These are phyloP conservation scores for Amphibalanus amphitrite DNA, from an alignment of 1,140 invertebrate genomes.

Conservation along the genomic window DNA sequence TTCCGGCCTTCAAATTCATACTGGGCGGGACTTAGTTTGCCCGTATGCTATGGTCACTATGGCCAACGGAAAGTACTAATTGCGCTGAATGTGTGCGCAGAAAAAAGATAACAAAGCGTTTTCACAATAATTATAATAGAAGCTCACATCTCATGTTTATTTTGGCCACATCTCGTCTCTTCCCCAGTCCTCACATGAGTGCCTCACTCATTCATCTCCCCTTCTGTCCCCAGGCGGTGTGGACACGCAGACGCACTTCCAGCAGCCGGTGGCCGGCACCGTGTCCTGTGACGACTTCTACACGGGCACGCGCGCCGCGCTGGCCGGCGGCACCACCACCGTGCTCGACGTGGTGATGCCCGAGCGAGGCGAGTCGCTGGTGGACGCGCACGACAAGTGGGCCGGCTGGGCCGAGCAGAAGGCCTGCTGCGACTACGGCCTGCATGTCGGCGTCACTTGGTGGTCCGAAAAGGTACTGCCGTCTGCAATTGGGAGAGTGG, in stretches of 20 bases:
- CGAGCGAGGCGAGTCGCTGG: slow-evolving; percentile 57
- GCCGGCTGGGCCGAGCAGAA: slow-evolving; percentile 78
- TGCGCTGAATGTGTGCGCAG: too few relatives aligned
- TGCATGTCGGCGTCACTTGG: slow-evolving; percentile 81
- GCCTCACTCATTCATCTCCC: too few relatives aligned
- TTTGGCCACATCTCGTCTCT: too few relatives aligned
- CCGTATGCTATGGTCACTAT: too few relatives aligned
- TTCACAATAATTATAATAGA: too few relatives aligned
- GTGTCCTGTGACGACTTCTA: slow-evolving; percentile 73
- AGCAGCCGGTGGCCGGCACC: slow-evolving; percentile 69
- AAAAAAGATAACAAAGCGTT: too few relatives aligned
- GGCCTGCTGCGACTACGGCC: slow-evolving; percentile 92
- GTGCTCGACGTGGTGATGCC: slow-evolving; percentile 34
- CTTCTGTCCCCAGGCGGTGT: too few relatives aligned
- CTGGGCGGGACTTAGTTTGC: too few relatives aligned
- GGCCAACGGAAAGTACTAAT: too few relatives aligned
- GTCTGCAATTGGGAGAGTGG: background rate
- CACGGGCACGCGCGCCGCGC: slow-evolving; percentile 65
- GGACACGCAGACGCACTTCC: slow-evolving; percentile 69
- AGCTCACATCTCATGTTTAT: too few relatives aligned
- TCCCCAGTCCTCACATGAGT: too few relatives aligned
- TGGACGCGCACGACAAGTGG: slow-evolving; percentile 86
- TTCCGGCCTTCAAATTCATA: too few relatives aligned
- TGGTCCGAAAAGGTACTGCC: slow-evolving; percentile 47
- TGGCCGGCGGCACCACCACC: slow-evolving; percentile 82